Conservation (phyloP, 2,797 vertebrate species). For the Neostethus bicornis region DNA sequence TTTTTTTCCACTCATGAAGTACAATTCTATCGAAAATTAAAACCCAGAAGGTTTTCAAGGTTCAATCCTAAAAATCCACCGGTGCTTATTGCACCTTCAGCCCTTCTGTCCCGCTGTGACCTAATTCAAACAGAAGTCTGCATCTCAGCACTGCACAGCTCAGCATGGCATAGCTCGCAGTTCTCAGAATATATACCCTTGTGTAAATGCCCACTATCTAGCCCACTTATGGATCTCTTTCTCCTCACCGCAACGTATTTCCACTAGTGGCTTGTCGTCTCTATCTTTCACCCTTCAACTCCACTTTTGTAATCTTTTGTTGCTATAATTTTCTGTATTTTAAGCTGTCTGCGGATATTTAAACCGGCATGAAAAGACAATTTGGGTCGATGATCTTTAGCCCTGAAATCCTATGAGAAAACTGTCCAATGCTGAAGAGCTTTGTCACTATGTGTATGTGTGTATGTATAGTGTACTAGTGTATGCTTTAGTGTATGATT, state of each 20-base stretch:
- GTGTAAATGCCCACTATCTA: conserved; percentile 43
- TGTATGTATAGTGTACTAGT: too few species aligned
- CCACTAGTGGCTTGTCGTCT: conserved; percentile 29
- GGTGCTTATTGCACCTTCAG: conserved; percentile 56
- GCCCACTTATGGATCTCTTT: conserved; percentile 62
- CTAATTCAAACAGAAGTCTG: conserved; percentile 69
- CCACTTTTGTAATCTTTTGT: conserved; percentile 33
- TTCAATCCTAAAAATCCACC: conserved; percentile 48
- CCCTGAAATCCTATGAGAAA: conserved; percentile 31
- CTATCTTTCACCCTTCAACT: conserved; percentile 49
- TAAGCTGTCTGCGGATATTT: conserved; percentile 40
- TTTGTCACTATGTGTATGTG: conserved; percentile 40
- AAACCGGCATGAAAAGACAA: conserved; percentile 23
- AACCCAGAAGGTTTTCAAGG: conserved; percentile 29
- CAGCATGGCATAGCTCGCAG: conserved; percentile 61
- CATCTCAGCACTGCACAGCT: conserved; percentile 65
- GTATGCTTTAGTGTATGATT: too few species aligned
- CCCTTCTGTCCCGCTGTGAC: conserved; percentile 69
- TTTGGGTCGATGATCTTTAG: conserved; percentile 28
- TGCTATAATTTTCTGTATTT: conserved; percentile 20
- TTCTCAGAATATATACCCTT: conserved; percentile 52
- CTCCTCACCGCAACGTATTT: conserved; percentile 49
- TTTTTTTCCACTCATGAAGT: conserved; percentile 5
- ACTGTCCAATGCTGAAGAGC: conserved; percentile 20
- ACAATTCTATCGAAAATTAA: conserved; percentile 16